Percentiles rank a stretch among this genome's conserved stretches.
phyloP scores from a whole-genome alignment of 2,797 vertebrate species.

The Diglossa cyanea region DNA sequence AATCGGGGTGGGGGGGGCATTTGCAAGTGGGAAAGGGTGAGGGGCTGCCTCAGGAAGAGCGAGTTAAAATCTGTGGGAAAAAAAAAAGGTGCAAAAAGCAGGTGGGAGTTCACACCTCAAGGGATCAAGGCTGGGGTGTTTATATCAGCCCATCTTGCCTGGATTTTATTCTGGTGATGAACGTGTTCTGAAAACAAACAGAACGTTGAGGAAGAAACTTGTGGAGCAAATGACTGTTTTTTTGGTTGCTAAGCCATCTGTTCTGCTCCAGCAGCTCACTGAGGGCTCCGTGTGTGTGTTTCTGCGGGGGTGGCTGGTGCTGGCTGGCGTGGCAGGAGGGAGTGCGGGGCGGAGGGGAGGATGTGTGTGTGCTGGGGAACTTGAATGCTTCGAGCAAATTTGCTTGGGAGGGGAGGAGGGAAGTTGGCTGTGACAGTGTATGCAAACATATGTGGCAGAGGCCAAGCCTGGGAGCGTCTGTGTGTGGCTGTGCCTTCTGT shows the following conservation, averaged over 20 bases:
- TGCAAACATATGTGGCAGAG: not conserved
- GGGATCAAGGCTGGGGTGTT: conserved; percentile 27
- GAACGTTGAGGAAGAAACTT: conserved; percentile 56
- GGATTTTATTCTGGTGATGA: conserved; percentile 24
- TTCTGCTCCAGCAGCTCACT: conserved; percentile 55
- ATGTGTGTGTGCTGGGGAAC: not conserved
- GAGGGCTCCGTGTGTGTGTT: not conserved
- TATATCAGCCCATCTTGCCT: conserved; percentile 31
- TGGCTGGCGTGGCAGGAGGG: conserved; percentile 33
- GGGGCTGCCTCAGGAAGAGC: not conserved
- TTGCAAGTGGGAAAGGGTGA: not conserved
- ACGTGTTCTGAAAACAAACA: conserved; percentile 70
- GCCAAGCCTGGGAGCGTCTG: not conserved
- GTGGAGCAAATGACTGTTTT: conserved; percentile 56
- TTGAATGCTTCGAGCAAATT: not conserved
- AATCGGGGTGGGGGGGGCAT: not conserved
- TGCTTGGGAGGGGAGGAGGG: not conserved
- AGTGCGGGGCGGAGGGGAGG: not conserved
- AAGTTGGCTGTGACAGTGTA: not conserved
- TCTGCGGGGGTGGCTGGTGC: conserved; percentile 27
- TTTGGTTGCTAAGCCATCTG: conserved; percentile 70
- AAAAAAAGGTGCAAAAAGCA: not conserved
- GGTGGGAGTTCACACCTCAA: conserved; percentile 27
- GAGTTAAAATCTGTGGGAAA: not conserved
- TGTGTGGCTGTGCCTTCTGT: not conserved